Conservation (phyloP, 2,888 invertebrate species). For the Caradrina kadenii region DNA sequence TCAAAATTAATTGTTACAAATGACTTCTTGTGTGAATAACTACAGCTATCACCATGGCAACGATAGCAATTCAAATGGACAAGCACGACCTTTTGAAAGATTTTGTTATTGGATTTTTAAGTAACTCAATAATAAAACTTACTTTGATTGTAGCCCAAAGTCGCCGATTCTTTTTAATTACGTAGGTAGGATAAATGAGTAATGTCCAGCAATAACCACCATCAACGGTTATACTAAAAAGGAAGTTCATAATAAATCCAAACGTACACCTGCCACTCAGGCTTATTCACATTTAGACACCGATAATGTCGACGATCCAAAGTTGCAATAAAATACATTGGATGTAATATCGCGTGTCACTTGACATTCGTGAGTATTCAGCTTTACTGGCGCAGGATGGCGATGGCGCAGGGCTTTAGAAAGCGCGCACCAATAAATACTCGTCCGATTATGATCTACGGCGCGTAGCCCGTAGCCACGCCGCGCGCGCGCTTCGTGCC, state of each 20-base stretch:
- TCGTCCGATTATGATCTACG: constrained; percentile 90
- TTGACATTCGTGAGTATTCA: constrained; percentile 79
- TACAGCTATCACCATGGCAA: constrained; percentile 52
- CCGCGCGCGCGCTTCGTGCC: constrained; percentile 71
- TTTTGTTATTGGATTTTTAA: constrained; percentile 24
- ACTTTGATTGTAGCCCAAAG: constrained; percentile 37
- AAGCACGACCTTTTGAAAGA: constrained; percentile 37
- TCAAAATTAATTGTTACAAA: constrained; percentile 70
- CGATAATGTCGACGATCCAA: constrained; percentile 68
- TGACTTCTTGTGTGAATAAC: constrained; percentile 56
- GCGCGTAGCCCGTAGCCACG: constrained; percentile 88
- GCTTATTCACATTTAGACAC: constrained; percentile 69
- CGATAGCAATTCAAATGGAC: constrained; percentile 49
- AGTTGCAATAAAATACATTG: constrained; percentile 72
- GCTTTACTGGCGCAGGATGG: constrained; percentile 68
- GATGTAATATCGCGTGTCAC: constrained; percentile 79
- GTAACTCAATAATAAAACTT: constrained; percentile 40
- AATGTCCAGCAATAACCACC: constrained; percentile 60
- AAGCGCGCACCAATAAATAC: constrained; percentile 88
- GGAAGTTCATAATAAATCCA: constrained; percentile 71
- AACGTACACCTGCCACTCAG: constrained; percentile 73
- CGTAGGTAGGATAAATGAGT: constrained; percentile 56
- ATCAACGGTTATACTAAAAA: constrained; percentile 60
- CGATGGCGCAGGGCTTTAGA: constrained; percentile 75
- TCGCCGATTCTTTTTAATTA: constrained; percentile 59